phyloP scores from a whole-genome alignment of 2,113 vertebrate genomes.

The Petromus typicus region DNA sequence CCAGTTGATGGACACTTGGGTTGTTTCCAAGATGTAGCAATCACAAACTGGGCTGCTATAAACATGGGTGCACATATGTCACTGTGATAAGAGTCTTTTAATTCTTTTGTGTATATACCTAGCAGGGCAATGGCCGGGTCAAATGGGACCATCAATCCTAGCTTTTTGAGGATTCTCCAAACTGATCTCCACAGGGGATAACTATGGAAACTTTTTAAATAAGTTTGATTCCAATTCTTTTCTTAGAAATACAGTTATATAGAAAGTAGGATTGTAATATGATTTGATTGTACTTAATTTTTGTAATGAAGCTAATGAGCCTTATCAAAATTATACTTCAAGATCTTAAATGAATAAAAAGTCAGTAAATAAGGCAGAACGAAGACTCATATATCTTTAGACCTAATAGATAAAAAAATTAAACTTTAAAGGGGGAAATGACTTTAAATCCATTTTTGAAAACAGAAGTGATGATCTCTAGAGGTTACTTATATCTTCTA shows the following conservation, averaged over 20 bases:
- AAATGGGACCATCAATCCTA: too few relatives aligned
- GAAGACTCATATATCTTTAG: not conserved
- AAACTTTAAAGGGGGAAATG: not conserved
- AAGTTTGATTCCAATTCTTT: not conserved
- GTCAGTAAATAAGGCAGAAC: not conserved
- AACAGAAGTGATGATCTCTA: not conserved
- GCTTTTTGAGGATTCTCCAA: too few relatives aligned
- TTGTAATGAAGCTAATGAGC: not conserved
- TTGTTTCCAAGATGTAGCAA: too few relatives aligned
- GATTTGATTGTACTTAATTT: not conserved
- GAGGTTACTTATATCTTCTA: not conserved
- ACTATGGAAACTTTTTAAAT: too few relatives aligned
- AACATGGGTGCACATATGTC: too few relatives aligned
- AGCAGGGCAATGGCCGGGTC: too few relatives aligned
- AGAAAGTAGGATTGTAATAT: not conserved
- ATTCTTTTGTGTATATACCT: too few relatives aligned
- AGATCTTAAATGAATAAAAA: constrained; percentile 18
- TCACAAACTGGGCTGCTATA: too few relatives aligned
- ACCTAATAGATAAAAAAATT: not conserved
- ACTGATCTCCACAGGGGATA: too few relatives aligned
- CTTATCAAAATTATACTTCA: not conserved
- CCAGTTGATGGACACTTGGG: too few relatives aligned
- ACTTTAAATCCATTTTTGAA: not conserved
- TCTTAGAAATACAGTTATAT: not conserved
- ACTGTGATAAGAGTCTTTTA: too few relatives aligned